phyloP scores from a whole-genome alignment of 2,797 vertebrate genomes.

The Pteronotus mesoamericanus region DNA sequence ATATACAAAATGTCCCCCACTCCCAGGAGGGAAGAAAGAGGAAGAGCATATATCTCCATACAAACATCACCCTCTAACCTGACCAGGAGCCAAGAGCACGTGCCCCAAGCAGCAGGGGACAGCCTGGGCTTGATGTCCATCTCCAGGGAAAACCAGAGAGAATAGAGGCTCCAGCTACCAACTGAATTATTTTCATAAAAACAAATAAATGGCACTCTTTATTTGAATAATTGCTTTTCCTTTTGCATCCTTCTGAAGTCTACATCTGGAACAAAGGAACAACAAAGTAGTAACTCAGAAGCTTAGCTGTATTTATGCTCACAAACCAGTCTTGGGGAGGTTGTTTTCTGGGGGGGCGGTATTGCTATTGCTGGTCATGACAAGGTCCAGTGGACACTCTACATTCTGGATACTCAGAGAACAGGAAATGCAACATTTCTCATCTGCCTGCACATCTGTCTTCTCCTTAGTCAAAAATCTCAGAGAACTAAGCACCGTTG shows the following conservation, averaged over 20 bases:
- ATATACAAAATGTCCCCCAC: neutral
- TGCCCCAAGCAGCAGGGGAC: neutral
- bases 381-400: neutral
- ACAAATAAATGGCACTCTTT: neutral
- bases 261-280: slow-evolving; percentile 3
- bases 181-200: neutral
- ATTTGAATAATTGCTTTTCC: neutral
- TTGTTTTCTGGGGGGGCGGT: neutral
- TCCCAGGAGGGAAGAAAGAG: neutral
- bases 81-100: neutral
- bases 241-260: slow-evolving; percentile 34
- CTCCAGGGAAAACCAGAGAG: neutral
- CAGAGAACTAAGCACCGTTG: slow-evolving; percentile 8
- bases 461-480: slow-evolving; percentile 61
- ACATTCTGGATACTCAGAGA: neutral
- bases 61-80: neutral
- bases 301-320: neutral
- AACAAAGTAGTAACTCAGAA: neutral
- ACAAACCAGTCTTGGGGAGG: neutral
- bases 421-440: slow-evolving; percentile 31
- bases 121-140: neutral
- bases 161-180: neutral
- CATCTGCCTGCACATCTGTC: slow-evolving; percentile 43
- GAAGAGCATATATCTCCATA: neutral
- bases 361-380: neutral